Percentiles rank a stretch among this genome's conserved stretches.
Conservation (phyloP, 2,888 invertebrate species). For the Mesoligia furuncula region DNA sequence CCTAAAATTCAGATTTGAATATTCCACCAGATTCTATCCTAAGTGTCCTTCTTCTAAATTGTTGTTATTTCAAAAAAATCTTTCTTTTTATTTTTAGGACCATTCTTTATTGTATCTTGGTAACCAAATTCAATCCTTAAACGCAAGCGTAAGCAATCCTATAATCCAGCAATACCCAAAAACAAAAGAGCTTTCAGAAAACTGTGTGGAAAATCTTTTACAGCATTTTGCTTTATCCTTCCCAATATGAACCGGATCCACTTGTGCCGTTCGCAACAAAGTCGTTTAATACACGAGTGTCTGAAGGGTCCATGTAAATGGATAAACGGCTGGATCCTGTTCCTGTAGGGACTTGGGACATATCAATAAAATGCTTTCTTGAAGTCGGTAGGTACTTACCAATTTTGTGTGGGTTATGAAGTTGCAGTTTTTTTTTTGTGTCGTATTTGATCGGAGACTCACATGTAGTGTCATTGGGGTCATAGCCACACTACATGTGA, state of each 20-base stretch:
- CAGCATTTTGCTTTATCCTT: constrained; percentile 58
- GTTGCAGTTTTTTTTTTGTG: not conserved
- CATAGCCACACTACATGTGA: no score
- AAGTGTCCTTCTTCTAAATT: no score
- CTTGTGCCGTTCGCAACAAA: constrained; percentile 53
- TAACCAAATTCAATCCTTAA: constrained; percentile 27
- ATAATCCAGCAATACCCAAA: constrained; percentile 41
- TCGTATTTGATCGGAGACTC: not conserved
- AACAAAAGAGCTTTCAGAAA: constrained; percentile 40
- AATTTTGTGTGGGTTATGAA: not conserved
- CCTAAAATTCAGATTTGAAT: no score
- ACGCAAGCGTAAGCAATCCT: constrained; percentile 32
- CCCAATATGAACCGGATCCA: constrained; percentile 46
- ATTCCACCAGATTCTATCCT: no score
- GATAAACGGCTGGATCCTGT: constrained; percentile 52
- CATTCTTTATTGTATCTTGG: not conserved
- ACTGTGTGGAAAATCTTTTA: constrained; percentile 53
- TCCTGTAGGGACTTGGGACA: constrained; percentile 50
- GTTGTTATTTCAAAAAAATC: no score
- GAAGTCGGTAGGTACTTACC: constrained; percentile 42
- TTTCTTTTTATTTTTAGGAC: not conserved
- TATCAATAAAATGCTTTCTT: constrained; percentile 66
- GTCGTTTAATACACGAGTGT: constrained; percentile 60
- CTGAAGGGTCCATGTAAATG: constrained; percentile 57
- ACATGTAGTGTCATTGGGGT: not conserved